These are phyloP conservation scores for Hyposmocoma kahamanoa DNA, from an alignment of 1,140 invertebrate genomes.

Conservation along the genomic window DNA sequence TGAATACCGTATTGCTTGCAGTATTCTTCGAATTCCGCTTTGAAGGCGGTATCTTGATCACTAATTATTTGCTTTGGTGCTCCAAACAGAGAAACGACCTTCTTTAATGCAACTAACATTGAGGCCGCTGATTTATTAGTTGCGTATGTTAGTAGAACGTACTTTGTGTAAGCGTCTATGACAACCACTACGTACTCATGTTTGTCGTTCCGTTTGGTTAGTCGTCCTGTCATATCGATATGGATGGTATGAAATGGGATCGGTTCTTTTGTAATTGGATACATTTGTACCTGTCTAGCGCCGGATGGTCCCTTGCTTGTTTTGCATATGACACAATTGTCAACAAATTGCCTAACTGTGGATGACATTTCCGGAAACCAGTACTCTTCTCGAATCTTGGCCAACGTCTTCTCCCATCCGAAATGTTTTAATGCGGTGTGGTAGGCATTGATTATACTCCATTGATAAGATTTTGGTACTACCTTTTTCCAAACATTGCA, in stretches of 20 bases:
- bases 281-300: conserved; percentile 7
- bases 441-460: conserved; percentile 16
- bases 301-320: conserved; percentile 8
- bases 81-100: conserved; percentile 6
- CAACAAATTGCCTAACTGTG: conserved; percentile 2
- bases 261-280: conserved; percentile 7
- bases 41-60: conserved; percentile 7
- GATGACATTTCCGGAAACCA: conserved; percentile 9
- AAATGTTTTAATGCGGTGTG: conserved; percentile 17
- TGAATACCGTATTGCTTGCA: conserved; percentile 4
- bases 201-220: conserved; percentile 6
- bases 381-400: conserved; percentile 3
- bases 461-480: conserved; percentile 12
- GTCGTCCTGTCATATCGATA: conserved; percentile 6
- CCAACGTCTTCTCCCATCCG: conserved; percentile 18
- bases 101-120: conserved; percentile 4
- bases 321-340: conserved; percentile 11
- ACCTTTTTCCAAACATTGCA: conserved; percentile 3
- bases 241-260: conserved; percentile 8
- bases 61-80: conserved; percentile 5
- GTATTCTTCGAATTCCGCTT: conserved; percentile 8
- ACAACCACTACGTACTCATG: conserved; percentile 8
- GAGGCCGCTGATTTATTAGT: conserved; percentile 4
- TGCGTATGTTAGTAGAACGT: background rate
- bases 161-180: conserved; percentile 9